Base-by-base conservation (phyloP, 1,140 invertebrate genomes). In the Caenorhabditis briggsae region DNA sequence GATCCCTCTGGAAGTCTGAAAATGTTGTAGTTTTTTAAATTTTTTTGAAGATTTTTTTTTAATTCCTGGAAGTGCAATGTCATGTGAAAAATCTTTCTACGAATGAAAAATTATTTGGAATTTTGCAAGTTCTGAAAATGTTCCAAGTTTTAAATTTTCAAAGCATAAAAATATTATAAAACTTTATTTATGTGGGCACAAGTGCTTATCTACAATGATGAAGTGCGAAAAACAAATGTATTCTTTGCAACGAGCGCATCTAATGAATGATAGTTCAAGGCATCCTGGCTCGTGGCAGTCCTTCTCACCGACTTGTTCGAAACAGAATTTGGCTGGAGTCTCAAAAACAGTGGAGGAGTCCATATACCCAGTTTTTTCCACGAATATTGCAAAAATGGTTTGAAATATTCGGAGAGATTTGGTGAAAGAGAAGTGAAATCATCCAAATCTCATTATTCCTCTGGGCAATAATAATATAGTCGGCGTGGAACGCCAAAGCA, bases 341-440 rank as follows among this genome's bases (percentile, higher is more conserved):
- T 12, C 6, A 14, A 61, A 61, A 23, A 23, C 2, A 5, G n/a
- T 5, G 5, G 59, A 25, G 2, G 23, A 3, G 25, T 61, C 59
- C 59, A 25, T 25, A 33, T 61, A 61, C 6, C 59, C 59, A 25
- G 55, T n/a, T 56, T 56, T n/a, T 56, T 56, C 55, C 55, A 56
- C 5, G 11, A 56, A 16, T 56, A 56, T 56, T 56, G 55, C 5
- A 56, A 16, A 18, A 56, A 56, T n/a, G 55, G 55, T 18, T 56
- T 11, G 18, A 56, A 56, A n/a, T 12, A 56, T 56, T 11, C 9
- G 70, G 16, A 55, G 70, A 48, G 11, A 78, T 46, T 25, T 78
- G 70, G 20, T 78, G 70, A 46, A n/a, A 55, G n/a, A 78, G 43
- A 7, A 78, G 70, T 9, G 70, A 78, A 23, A 78, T 23, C 43